Conservation (phyloP, 2,113 vertebrate genomes). For the Eublepharis macularius region DNA sequence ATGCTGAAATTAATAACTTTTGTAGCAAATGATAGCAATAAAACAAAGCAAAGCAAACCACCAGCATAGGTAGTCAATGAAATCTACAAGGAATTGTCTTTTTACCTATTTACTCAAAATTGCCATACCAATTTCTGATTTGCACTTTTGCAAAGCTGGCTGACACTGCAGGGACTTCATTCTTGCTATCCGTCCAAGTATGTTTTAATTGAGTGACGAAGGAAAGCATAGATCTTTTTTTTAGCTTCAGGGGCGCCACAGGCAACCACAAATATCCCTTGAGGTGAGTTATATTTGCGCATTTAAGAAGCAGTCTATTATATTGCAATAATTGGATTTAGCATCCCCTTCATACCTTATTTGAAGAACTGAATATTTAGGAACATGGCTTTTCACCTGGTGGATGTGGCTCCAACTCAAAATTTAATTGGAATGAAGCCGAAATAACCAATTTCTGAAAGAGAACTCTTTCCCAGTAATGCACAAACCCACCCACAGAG, state of each 20-base stretch:
- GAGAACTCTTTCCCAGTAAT: not conserved
- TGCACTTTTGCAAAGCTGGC: constrained; percentile 64
- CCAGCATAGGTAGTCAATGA: constrained; percentile 6
- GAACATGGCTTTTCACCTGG: constrained; percentile 42
- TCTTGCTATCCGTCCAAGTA: constrained; percentile 69
- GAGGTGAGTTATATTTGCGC: constrained; percentile 68
- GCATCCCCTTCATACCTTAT: constrained; percentile 61
- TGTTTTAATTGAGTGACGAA: constrained; percentile 73
- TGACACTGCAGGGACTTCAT: constrained; percentile 65
- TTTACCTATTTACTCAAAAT: constrained; percentile 66
- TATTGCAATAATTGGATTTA: constrained; percentile 69
- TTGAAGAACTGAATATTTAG: constrained; percentile 44
- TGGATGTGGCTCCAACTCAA: constrained; percentile 24
- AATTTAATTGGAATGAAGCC: constrained; percentile 41
- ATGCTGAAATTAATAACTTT: constrained; percentile 40
- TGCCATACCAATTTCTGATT: constrained; percentile 75
- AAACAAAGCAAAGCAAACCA: constrained; percentile 18
- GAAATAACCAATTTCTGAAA: constrained; percentile 22
- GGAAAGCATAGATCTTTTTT: constrained; percentile 68
- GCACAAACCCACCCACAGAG: not conserved
- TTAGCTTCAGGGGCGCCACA: constrained; percentile 71
- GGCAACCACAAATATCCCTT: constrained; percentile 73
- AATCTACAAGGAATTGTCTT: constrained; percentile 57
- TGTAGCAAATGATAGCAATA: constrained; percentile 20
- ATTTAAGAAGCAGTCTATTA: constrained; percentile 65